phyloP scores from a whole-genome alignment of 2,113 vertebrate genomes.

The Smithornis capensis region DNA sequence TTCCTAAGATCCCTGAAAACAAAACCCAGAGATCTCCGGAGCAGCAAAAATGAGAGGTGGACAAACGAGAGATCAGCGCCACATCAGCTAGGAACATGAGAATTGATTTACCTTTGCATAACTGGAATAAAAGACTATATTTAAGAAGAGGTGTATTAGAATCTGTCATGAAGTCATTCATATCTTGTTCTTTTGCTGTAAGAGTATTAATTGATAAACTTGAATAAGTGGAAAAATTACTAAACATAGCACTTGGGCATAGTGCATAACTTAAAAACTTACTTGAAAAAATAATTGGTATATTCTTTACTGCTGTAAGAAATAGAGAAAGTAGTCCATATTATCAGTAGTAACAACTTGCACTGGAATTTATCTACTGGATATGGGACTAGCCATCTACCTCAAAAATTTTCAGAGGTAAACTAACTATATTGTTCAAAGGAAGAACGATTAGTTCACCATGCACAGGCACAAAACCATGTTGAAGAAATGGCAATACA shows the following conservation, averaged over 20 bases:
- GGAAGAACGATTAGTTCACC: neutral
- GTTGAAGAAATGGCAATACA: neutral
- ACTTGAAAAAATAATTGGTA: neutral
- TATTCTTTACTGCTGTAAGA: neutral
- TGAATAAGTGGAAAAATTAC: neutral
- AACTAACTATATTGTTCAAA: neutral
- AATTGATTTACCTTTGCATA: neutral
- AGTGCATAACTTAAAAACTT: neutral
- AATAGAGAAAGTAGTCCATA: neutral
- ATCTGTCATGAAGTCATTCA: neutral
- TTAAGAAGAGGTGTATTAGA: rapidly evolving
- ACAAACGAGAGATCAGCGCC: neutral
- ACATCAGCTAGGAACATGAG: neutral
- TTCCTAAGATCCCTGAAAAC: neutral
- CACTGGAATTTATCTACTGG: neutral
- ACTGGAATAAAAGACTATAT: neutral
- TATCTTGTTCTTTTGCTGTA: neutral
- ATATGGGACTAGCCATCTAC: neutral
- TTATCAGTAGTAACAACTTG: neutral
- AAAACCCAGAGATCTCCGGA: neutral
- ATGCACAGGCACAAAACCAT: neutral
- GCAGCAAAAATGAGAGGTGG: neutral
- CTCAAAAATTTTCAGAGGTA: neutral
- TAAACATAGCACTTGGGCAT: neutral
- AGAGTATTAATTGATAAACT: neutral